Percentiles rank a stretch among this genome's conserved stretches.
Conservation (phyloP, 1,140 invertebrate genomes). For the Anoplophora glabripennis region DNA sequence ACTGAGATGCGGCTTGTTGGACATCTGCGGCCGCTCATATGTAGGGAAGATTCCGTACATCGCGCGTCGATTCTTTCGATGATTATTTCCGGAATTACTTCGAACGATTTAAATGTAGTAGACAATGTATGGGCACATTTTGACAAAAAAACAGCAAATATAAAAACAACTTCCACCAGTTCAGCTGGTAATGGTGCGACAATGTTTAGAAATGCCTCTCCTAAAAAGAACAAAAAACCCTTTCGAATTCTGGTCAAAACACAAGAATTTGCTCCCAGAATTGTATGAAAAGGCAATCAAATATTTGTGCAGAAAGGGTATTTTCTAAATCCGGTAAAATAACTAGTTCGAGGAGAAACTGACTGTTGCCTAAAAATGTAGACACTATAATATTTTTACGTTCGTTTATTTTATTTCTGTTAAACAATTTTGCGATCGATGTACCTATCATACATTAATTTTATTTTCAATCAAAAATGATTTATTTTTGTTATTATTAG, state of each 20-base stretch:
- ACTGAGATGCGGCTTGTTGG: no score
- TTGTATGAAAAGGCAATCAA: slow-evolving; percentile 29
- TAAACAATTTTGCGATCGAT: no score
- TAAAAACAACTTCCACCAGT: slow-evolving; percentile 6
- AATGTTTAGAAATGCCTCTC: slow-evolving; percentile 27
- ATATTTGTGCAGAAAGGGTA: slow-evolving; percentile 37
- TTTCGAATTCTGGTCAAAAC: slow-evolving; percentile 29
- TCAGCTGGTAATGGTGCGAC: slow-evolving; percentile 9
- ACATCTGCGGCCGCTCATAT: no score
- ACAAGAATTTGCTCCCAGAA: slow-evolving; percentile 26
- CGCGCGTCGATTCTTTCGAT: no score
- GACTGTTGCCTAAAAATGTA: slow-evolving; percentile 25
- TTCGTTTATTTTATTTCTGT: no score
- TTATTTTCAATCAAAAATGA: no score
- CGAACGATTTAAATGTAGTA: no score
- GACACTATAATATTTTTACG: slow-evolving; percentile 22
- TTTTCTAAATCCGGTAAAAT: slow-evolving; percentile 33
- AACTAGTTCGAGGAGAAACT: slow-evolving; percentile 31
- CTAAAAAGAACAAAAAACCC: slow-evolving; percentile 26
- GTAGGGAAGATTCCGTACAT: no score
- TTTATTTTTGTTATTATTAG: no score
- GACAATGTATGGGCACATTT: slow-evolving; percentile 24
- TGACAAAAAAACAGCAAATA: slow-evolving; percentile 14
- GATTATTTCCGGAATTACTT: no score
- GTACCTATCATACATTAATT: no score